Percentiles rank a stretch among this genome's conserved stretches.
Evolutionary conservation across 2,888 invertebrate genomes (phyloP).

Genomic region (Tyria jacobaeae): DNA sequence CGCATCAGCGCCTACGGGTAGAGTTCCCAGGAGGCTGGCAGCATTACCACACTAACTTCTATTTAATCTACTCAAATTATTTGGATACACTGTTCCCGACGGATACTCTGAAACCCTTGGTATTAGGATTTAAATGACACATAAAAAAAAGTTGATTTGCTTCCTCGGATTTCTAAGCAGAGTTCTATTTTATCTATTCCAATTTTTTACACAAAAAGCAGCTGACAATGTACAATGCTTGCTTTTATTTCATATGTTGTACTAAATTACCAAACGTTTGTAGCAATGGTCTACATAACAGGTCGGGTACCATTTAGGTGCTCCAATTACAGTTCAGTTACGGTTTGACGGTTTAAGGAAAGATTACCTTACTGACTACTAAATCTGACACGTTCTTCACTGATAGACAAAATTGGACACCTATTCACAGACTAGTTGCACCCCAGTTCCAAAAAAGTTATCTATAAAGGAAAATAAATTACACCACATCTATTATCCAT

Average conservation of each 20-base stretch:
- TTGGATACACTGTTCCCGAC: not conserved
- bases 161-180: not conserved
- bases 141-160: not conserved
- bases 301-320: not conserved
- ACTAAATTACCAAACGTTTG: not conserved
- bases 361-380: not conserved
- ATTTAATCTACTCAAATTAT: not conserved
- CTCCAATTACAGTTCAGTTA: not conserved
- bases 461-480: slow-evolving; percentile 15
- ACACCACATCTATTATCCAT: slow-evolving; percentile 10
- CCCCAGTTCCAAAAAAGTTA: slow-evolving; percentile 1
- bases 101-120: not conserved
- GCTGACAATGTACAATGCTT: not conserved
- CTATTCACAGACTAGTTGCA: not conserved
- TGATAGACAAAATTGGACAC: not conserved
- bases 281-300: not conserved
- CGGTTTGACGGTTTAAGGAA: not conserved
- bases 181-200: no score
- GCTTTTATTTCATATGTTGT: not conserved
- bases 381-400: not conserved
- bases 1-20: no score
- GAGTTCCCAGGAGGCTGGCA: no score
- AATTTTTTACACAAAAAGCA: not conserved
- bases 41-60: no score
- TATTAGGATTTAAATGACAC: not conserved